Evolutionary conservation across 2,113 vertebrate genomes (phyloP).

Genomic region (Campylomormyrus numenius): DNA sequence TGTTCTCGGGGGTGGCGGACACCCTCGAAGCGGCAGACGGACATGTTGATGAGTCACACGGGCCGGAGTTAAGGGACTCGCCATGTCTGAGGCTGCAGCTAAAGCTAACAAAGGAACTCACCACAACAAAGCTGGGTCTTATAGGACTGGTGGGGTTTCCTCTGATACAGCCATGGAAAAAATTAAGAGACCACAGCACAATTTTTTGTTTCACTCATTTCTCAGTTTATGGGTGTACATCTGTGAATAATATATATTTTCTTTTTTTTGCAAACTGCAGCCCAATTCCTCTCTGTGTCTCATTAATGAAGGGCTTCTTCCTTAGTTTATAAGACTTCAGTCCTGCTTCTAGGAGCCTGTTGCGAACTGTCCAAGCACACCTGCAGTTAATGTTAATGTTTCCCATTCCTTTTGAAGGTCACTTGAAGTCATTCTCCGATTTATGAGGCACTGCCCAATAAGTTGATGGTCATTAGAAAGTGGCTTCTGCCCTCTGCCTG

Average conservation of each 20-base stretch:
- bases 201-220: not conserved
- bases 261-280: not conserved
- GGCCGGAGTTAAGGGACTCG: not conserved
- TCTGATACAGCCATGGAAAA: not conserved
- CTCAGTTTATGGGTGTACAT: not conserved
- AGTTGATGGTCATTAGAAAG: not conserved
- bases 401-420: not conserved
- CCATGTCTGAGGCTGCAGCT: not conserved
- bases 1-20: not conserved
- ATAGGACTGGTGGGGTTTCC: not conserved
- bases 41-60: not conserved
- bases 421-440: not conserved
- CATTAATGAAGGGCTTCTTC: not conserved
- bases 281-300: not conserved
- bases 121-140: not conserved
- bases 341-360: not conserved
- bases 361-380: not conserved
- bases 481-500: not conserved
- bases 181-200: not conserved
- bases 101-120: not conserved
- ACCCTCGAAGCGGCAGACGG: not conserved
- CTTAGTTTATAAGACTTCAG: not conserved
- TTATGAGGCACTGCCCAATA: not conserved
- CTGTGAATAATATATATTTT: not conserved
- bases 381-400: not conserved